Conservation (phyloP, 2,113 vertebrate species). For the Hystrix brachyura region DNA sequence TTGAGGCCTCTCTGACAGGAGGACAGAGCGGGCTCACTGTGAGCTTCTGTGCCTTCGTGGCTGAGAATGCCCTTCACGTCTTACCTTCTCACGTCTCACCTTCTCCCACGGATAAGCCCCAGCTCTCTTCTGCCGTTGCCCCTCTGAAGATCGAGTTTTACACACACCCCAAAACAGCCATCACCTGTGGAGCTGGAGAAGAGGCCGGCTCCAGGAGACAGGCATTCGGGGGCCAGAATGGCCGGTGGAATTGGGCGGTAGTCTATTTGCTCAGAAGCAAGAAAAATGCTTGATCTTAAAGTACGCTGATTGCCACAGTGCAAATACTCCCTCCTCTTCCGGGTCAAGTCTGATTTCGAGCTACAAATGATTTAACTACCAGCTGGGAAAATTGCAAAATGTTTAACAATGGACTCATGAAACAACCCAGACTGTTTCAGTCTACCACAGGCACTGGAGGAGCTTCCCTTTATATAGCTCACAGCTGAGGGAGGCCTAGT, state of each 20-base stretch:
- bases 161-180: background rate
- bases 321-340: rapidly evolving
- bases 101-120: background rate
- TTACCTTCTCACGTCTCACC: background rate
- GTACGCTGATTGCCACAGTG: background rate
- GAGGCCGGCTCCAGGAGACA: background rate
- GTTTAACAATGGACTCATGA: background rate
- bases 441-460: rapidly evolving
- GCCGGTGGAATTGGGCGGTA: rapidly evolving
- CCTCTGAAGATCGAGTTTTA: background rate
- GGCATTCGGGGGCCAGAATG: background rate
- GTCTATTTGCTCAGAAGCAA: no score
- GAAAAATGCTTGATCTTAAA: background rate
- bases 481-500: rapidly evolving
- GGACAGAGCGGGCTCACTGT: no score
- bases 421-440: background rate
- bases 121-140: background rate
- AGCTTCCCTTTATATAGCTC: background rate
- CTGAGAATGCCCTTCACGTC: background rate
- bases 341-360: background rate
- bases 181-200: no score
- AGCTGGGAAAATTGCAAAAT: background rate
- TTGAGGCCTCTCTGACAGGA: background rate
- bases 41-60: background rate
- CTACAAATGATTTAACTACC: background rate